Base-by-base conservation (phyloP, 2,113 vertebrate genomes). In the Tursiops truncatus region DNA sequence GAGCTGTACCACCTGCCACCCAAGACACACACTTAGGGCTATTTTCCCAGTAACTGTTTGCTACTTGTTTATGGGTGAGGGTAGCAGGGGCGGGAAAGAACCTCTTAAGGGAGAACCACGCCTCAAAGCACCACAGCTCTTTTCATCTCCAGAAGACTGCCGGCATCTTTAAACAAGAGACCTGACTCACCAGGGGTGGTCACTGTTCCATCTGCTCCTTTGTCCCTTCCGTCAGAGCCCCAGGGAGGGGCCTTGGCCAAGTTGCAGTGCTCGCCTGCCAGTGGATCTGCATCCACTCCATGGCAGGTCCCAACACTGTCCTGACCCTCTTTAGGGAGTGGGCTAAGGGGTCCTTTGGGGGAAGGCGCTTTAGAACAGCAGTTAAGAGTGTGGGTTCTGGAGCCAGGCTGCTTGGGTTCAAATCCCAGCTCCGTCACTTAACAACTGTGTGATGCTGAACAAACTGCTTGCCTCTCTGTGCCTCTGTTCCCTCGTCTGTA, bases 211-310 rank as follows among this genome's bases (percentile, higher is more conserved):
- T 44, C 12, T 33, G 31, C 25, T 20, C 18, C 41, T 91, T 81
- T 23, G 0, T 82, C 67, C 93, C 11, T 60, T 74, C 8, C 3
- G 33, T 47, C 14, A 76, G 36, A 25, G 63, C 41, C 73, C 50
- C 31, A 5, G 7, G 56, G 9, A n/a, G 8, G 67, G 8, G 2
- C 25, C 63, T 21, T 76, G 28, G 5, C 63, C 33, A 26, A 2
- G n/a, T 9, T 21, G 6, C 41, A 6, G 1, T 41, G 50, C 68
- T 63, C 5, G 17, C 25, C n/a, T 53, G 26, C 53, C 36, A 6
- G 13, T 0, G 1, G 8, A 6, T n/a, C 73, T 10, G 8, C 6
- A 5, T 26, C 11, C 31, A 0, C 18, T 12, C 50, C 11, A 1
- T 23, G n/a, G 26, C 14, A 3, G 12, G 12, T 33, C 74, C 7